phyloP scores from a whole-genome alignment of 2,797 vertebrate species.

The Carcharodon carcharias region DNA sequence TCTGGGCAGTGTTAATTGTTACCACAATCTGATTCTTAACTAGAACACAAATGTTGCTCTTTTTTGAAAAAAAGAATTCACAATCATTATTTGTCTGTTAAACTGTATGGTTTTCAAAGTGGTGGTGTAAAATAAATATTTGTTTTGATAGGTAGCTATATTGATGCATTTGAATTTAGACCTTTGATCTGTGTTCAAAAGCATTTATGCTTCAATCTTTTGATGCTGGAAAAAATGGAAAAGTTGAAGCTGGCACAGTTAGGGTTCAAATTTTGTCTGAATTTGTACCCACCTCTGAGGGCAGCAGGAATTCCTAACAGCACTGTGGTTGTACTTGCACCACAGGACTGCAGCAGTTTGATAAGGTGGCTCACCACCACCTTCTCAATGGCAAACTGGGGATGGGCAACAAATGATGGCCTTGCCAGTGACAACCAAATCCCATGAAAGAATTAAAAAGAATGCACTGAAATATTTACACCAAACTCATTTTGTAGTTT shows the following conservation, averaged over 20 bases:
- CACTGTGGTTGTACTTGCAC: too few relatives aligned
- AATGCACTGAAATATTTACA: conserved; percentile 41
- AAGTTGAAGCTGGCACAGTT: conserved; percentile 46
- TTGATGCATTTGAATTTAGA: not conserved
- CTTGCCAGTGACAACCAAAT: too few relatives aligned
- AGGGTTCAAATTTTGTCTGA: conserved; percentile 46
- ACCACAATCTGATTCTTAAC: not conserved
- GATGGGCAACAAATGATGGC: too few relatives aligned
- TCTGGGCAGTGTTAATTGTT: too few relatives aligned
- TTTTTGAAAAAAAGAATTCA: not conserved
- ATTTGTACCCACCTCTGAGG: conserved; percentile 43
- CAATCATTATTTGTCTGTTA: not conserved
- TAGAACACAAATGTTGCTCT: not conserved
- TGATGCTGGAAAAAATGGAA: conserved; percentile 42
- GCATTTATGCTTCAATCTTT: conserved; percentile 49
- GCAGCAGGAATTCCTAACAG: conserved; percentile 10
- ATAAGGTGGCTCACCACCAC: too few relatives aligned
- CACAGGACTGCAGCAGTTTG: too few relatives aligned
- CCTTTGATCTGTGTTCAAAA: conserved; percentile 42
- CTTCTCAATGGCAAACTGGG: too few relatives aligned
- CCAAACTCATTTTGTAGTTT: conserved; percentile 14
- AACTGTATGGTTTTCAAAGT: not conserved
- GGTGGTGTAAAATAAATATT: not conserved
- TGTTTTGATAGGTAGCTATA: not conserved
- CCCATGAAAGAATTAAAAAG: too few relatives aligned